These are phyloP conservation scores for Halcyon malimbica DNA, from an alignment of 2,113 vertebrate species.

Conservation along the genomic window DNA sequence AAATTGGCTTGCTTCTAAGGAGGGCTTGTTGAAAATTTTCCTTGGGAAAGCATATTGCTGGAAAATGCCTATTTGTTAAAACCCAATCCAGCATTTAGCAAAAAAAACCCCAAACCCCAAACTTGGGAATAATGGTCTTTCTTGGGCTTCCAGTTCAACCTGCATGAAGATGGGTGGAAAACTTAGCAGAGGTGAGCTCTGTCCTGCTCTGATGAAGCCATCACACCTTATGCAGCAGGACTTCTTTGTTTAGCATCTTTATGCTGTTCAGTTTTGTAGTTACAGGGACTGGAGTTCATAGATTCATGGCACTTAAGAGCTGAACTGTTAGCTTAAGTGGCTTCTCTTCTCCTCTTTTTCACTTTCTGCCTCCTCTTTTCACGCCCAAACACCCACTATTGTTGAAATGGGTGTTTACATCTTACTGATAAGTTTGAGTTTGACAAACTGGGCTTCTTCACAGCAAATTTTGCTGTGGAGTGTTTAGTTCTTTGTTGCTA, in stretches of 20 bases:
- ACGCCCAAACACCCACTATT: not conserved
- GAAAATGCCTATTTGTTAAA: not conserved
- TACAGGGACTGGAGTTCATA: not conserved
- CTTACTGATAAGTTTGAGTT: not conserved
- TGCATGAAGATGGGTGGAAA: not conserved
- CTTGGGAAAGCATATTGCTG: not conserved
- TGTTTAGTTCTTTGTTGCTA: not conserved
- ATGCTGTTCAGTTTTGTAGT: not conserved
- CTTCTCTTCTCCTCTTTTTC: not conserved
- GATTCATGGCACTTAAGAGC: not conserved
- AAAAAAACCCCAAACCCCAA: not conserved
- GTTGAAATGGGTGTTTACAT: not conserved
- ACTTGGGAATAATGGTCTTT: not conserved
- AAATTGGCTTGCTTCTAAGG: not conserved
- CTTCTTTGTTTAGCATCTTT: not conserved
- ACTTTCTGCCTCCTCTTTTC: not conserved
- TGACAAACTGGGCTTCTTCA: not conserved
- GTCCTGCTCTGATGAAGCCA: not conserved
- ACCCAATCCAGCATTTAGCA: not conserved
- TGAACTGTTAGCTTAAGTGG: not conserved
- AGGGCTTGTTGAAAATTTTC: not conserved
- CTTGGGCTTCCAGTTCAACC: not conserved
- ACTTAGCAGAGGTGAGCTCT: not conserved
- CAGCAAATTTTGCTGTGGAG: not conserved
- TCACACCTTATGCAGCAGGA: accelerated